Evolutionary conservation across 2,888 invertebrate species (phyloP).

Genomic region (Mantis religiosa): DNA sequence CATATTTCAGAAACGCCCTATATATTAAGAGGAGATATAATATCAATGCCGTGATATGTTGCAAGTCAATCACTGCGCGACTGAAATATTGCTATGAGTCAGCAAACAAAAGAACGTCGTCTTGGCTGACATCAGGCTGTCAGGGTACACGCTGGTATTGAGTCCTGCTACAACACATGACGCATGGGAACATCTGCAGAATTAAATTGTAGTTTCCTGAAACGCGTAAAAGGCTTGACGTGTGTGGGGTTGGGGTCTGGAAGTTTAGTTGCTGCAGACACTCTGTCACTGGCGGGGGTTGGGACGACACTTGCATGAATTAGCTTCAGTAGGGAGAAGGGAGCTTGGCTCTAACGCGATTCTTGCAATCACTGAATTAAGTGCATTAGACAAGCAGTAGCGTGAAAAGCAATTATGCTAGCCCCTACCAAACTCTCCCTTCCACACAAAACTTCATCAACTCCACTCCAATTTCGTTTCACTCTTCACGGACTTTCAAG

Average conservation of each 20-base stretch:
- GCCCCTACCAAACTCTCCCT: neutral
- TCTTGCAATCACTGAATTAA: neutral
- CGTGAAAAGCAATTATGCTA: neutral
- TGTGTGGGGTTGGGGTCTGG: neutral
- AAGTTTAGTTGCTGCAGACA: neutral
- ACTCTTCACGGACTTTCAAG: slow-evolving; percentile 1
- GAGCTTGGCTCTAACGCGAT: neutral
- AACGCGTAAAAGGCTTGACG: neutral
- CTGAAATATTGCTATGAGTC: neutral
- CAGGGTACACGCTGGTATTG: neutral
- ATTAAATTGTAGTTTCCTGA: slow-evolving; percentile 9
- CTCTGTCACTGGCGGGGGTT: neutral
- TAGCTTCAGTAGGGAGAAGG: neutral
- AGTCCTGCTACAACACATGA: neutral
- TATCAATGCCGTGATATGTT: neutral
- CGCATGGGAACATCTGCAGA: neutral
- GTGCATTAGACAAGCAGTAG: neutral
- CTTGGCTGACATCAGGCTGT: neutral
- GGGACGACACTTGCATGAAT: neutral
- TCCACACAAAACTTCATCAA: neutral
- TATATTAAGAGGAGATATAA: neutral
- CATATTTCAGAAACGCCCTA: too few relatives aligned
- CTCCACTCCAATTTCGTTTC: neutral
- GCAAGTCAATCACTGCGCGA: neutral
- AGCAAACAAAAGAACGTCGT: neutral